These are phyloP conservation scores for Tapirus indicus DNA, from an alignment of 2,797 vertebrate genomes.

Conservation along the genomic window DNA sequence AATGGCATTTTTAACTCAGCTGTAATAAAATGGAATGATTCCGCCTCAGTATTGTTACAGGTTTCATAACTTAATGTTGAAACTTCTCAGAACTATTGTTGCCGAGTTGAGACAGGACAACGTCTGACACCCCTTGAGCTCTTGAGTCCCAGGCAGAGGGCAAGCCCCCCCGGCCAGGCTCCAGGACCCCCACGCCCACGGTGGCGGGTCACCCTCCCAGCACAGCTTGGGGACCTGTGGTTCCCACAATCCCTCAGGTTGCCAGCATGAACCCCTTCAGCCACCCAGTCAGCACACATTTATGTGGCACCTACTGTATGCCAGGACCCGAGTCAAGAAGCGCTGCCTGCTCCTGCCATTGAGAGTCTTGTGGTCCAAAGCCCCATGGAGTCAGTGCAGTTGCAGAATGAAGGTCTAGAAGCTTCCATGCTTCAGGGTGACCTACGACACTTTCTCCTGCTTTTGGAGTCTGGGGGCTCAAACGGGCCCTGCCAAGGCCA, in stretches of 20 bases:
- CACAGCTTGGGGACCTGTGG: too few relatives aligned
- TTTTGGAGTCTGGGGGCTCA: background rate
- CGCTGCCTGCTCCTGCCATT: background rate
- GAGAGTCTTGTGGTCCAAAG: background rate
- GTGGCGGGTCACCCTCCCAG: too few relatives aligned
- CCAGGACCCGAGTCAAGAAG: background rate
- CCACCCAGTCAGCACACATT: rapidly evolving
- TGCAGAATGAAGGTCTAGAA: background rate
- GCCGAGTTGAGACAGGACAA: background rate
- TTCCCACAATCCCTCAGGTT: background rate
- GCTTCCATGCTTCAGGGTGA: background rate
- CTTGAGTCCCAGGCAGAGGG: background rate
- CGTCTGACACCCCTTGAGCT: background rate
- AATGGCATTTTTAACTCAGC: background rate
- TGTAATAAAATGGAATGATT: too few relatives aligned
- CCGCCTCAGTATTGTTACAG: background rate
- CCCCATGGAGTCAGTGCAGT: background rate
- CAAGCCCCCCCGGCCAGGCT: background rate
- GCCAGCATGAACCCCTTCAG: background rate
- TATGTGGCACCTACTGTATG: background rate
- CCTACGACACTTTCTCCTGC: background rate
- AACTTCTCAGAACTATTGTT: background rate
- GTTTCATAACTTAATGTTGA: too few relatives aligned
- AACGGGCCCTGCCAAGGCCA: background rate
- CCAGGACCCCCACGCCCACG: background rate